Percentiles rank a stretch among this genome's conserved stretches.
Evolutionary conservation across 2,113 vertebrate species (phyloP).

Genomic region (Fregetta grallaria): DNA sequence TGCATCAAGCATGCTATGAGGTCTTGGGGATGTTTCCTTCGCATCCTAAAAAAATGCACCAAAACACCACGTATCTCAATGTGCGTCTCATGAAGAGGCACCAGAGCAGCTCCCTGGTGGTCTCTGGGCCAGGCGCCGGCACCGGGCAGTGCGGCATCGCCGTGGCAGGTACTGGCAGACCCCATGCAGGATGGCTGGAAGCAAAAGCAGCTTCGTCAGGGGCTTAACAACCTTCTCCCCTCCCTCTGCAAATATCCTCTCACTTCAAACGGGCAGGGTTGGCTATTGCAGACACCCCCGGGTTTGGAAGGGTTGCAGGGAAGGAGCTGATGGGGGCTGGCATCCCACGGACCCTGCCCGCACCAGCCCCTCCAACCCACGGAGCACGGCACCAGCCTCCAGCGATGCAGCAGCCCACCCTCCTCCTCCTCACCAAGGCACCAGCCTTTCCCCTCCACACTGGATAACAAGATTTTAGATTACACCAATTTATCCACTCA

Average conservation of each 20-base stretch:
- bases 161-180: neutral
- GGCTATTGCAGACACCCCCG: neutral
- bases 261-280: neutral
- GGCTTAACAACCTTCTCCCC: neutral
- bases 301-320: neutral
- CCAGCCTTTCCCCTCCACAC: neutral
- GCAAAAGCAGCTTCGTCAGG: neutral
- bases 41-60: neutral
- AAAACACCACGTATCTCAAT: fast-evolving
- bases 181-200: neutral
- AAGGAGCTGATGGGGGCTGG: neutral
- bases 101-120: neutral
- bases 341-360: neutral
- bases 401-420: neutral
- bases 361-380: neutral
- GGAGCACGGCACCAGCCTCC: fast-evolving
- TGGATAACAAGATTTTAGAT: neutral
- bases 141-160: fast-evolving
- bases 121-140: fast-evolving
- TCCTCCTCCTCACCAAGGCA: neutral
- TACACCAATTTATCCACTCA: neutral
- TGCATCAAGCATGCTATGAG: fast-evolving
- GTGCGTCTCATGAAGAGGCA: neutral
- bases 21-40: neutral
- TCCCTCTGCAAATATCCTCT: neutral